phyloP scores from a whole-genome alignment of 2,797 vertebrate species.

The Takifugu rubripes region DNA sequence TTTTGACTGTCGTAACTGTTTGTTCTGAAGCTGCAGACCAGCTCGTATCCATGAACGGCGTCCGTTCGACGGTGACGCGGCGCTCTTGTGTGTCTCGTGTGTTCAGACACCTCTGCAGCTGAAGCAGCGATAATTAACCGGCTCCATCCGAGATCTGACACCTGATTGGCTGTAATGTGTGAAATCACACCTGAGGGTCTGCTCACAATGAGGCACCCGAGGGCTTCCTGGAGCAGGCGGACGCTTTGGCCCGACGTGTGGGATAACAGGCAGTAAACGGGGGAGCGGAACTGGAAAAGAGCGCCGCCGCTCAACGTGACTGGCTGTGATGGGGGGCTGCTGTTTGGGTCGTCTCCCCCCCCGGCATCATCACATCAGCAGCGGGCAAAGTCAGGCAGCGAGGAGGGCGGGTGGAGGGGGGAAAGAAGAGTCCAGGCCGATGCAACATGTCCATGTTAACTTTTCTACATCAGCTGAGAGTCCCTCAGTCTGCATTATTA shows the following conservation, averaged over 20 bases:
- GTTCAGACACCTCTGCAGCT: slow-evolving; percentile 62
- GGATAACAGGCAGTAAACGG: slow-evolving; percentile 25
- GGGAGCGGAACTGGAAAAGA: slow-evolving; percentile 29
- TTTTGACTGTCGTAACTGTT: neutral
- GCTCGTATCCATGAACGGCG: slow-evolving; percentile 49
- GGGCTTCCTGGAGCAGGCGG: slow-evolving; percentile 49
- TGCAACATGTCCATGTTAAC: slow-evolving; percentile 83
- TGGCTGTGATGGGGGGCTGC: slow-evolving; percentile 72
- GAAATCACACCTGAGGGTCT: slow-evolving; percentile 70
- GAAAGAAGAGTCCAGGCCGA: slow-evolving; percentile 97
- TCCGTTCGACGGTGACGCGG: slow-evolving; percentile 53
- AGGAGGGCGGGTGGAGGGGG: slow-evolving; percentile 87
- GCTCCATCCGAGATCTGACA: slow-evolving; percentile 53
- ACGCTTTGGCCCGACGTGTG: slow-evolving; percentile 22
- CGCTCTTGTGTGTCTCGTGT: slow-evolving; percentile 50
- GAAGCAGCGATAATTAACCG: slow-evolving; percentile 67
- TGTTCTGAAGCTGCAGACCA: slow-evolving; percentile 42
- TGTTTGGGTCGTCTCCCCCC: slow-evolving; percentile 92
- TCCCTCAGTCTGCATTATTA: slow-evolving; percentile 44
- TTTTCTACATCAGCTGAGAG: slow-evolving; percentile 33
- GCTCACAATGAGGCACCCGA: slow-evolving; percentile 68
- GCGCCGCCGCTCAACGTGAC: slow-evolving; percentile 55
- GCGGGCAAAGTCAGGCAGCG: slow-evolving; percentile 70
- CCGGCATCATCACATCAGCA: slow-evolving; percentile 81
- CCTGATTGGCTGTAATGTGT: slow-evolving; percentile 57